These are phyloP conservation scores for Rhinoderma darwinii DNA, from an alignment of 2,113 vertebrate genomes.

Conservation along the genomic window DNA sequence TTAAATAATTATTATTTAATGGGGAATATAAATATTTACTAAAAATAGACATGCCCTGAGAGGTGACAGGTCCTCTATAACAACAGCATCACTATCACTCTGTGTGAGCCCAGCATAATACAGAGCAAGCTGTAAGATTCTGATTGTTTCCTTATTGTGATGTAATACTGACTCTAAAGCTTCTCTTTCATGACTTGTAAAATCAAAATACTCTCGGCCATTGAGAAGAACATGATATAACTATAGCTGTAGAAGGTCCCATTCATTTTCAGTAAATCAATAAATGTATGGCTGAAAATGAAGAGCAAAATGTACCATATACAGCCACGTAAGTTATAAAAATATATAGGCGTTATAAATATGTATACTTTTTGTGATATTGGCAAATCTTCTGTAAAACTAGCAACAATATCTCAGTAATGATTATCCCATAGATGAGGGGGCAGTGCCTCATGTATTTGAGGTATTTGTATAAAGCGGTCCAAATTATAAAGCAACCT, in stretches of 20 bases:
- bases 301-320: background rate
- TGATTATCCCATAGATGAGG: background rate
- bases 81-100: no score
- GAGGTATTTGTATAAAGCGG: background rate
- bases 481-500: no score
- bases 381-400: background rate
- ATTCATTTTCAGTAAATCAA: background rate
- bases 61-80: no score
- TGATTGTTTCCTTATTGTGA: background rate
- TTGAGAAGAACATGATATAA: background rate
- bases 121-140: background rate
- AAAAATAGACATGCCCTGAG: no score
- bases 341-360: background rate
- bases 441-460: background rate
- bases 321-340: background rate
- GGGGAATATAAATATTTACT: no score
- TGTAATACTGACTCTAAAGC: background rate
- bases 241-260: background rate
- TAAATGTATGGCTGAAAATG: background rate
- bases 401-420: background rate
- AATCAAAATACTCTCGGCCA: background rate
- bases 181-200: background rate
- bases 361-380: background rate
- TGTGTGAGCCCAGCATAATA: background rate
- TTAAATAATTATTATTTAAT: no score